Evolutionary conservation across 2,797 vertebrate species (phyloP).

Genomic region (Galagoides demidoff): DNA sequence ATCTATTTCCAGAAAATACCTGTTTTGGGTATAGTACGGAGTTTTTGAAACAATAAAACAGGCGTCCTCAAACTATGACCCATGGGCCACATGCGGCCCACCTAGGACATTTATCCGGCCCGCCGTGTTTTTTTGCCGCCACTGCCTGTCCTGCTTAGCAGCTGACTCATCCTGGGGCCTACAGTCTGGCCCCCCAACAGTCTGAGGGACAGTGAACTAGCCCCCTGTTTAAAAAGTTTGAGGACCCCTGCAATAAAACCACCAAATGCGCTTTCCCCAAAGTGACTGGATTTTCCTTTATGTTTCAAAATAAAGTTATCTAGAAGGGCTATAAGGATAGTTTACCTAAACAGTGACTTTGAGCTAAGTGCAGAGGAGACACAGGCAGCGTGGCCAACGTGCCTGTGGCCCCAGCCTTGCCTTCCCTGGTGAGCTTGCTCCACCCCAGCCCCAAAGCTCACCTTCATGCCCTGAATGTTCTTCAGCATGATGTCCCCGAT

Average conservation of each 20-base stretch:
- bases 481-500: constrained; percentile 97
- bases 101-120: too few relatives aligned
- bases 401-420: fast-evolving
- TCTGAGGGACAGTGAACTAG: too few relatives aligned
- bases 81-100: too few relatives aligned
- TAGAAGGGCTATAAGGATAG: background rate
- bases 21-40: background rate
- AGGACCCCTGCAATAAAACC: background rate
- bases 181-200: too few relatives aligned
- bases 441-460: constrained; percentile 75
- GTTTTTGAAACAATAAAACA: background rate
- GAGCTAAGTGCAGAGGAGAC: fast-evolving
- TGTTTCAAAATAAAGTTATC: background rate
- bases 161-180: too few relatives aligned
- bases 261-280: background rate
- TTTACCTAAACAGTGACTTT: background rate
- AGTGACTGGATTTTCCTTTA: background rate
- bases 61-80: too few relatives aligned
- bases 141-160: too few relatives aligned
- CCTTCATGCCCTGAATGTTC: constrained; percentile 96
- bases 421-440: fast-evolving
- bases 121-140: too few relatives aligned
- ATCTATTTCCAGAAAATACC: background rate
- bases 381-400: fast-evolving
- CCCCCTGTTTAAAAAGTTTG: too few relatives aligned